Evolutionary conservation across 1,140 invertebrate species (phyloP).

Genomic region (Lamellibrachia luymesi): DNA sequence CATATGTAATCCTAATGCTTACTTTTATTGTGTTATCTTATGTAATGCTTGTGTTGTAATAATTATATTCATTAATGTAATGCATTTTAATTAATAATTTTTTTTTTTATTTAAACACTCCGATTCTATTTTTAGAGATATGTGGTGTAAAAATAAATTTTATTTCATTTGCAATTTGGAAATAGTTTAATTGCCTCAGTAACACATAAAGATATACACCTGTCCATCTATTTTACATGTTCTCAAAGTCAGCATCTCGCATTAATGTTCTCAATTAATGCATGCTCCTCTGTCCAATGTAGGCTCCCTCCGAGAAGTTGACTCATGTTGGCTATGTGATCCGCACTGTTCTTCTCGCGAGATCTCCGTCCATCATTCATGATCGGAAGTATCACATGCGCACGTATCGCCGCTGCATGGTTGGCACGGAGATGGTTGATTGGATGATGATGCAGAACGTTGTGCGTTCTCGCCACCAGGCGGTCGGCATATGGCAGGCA

Average conservation of each 20-base stretch:
- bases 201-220: not conserved
- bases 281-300: not conserved
- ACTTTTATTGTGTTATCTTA: no score
- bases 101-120: no score
- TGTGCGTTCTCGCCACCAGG: slow-evolving; percentile 68
- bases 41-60: no score
- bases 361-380: slow-evolving; percentile 65
- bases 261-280: slow-evolving; percentile 19
- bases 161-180: not conserved
- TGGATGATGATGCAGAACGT: slow-evolving; percentile 66
- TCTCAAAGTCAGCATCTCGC: slow-evolving; percentile 27
- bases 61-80: no score
- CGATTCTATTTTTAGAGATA: no score
- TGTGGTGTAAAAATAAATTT: not conserved
- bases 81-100: no score
- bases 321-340: slow-evolving; percentile 70
- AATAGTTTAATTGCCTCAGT: not conserved
- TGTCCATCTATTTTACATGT: not conserved
- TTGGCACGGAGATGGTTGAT: slow-evolving; percentile 73
- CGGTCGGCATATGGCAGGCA: slow-evolving; percentile 80
- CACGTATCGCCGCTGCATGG: slow-evolving; percentile 60
- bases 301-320: slow-evolving; percentile 66
- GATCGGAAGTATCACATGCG: slow-evolving; percentile 62
- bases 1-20: no score
- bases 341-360: slow-evolving; percentile 67